Conservation (phyloP, 2,888 invertebrate genomes). For the Allygus modestus region DNA sequence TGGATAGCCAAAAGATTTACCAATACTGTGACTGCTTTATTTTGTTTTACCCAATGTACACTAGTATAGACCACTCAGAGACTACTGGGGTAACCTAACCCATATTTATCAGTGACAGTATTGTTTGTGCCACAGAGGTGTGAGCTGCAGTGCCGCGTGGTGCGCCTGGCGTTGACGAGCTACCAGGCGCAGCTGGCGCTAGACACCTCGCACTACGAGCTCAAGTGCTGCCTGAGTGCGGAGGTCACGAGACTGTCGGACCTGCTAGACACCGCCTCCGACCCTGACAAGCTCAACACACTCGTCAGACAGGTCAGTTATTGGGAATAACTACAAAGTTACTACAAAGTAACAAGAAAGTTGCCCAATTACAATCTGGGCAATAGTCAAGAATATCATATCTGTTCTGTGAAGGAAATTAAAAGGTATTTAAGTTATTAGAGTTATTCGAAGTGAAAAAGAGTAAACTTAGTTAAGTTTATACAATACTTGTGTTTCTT, state of each 20-base stretch:
- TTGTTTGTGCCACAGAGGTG: constrained; percentile 67
- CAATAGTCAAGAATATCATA: neutral
- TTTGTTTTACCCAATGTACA: too few relatives aligned
- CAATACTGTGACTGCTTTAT: too few relatives aligned
- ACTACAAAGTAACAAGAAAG: constrained; percentile 17
- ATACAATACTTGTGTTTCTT: too few relatives aligned
- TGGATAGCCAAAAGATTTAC: too few relatives aligned
- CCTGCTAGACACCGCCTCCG: constrained; percentile 68
- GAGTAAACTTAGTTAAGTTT: too few relatives aligned
- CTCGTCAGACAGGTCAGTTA: constrained; percentile 67
- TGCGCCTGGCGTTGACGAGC: constrained; percentile 69
- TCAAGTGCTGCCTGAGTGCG: constrained; percentile 68
- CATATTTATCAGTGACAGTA: too few relatives aligned
- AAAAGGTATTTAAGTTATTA: too few relatives aligned
- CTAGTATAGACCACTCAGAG: too few relatives aligned
- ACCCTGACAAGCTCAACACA: constrained; percentile 66
- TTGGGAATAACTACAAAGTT: too few relatives aligned
- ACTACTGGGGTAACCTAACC: too few relatives aligned
- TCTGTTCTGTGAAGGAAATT: too few relatives aligned
- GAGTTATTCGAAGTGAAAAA: too few relatives aligned
- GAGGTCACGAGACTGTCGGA: constrained; percentile 69
- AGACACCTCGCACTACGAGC: constrained; percentile 67
- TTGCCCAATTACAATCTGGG: neutral
- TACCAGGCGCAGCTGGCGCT: constrained; percentile 68
- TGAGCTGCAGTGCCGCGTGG: constrained; percentile 68